phyloP scores from a whole-genome alignment of 2,113 vertebrate genomes.

The Eublepharis macularius region DNA sequence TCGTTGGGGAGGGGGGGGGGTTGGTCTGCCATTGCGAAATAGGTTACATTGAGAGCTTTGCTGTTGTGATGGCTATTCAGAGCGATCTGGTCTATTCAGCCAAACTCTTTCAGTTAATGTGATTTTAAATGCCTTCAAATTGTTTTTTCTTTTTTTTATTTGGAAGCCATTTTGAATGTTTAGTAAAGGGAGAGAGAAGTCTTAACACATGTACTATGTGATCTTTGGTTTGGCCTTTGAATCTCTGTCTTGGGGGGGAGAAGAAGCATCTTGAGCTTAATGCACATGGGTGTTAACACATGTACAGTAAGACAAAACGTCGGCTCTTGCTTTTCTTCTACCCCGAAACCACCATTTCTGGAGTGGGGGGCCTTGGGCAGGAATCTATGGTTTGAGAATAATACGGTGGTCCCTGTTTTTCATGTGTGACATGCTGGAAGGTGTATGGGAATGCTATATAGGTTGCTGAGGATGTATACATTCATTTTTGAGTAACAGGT shows the following conservation, averaged over 20 bases:
- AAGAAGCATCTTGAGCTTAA: neutral
- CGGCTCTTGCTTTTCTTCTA: neutral
- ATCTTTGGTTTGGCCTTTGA: neutral
- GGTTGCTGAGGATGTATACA: constrained; percentile 1
- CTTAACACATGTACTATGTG: too few relatives aligned
- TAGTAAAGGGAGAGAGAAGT: too few relatives aligned
- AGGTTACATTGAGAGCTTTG: too few relatives aligned
- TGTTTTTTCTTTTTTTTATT: too few relatives aligned
- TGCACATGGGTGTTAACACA: neutral
- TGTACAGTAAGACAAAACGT: too few relatives aligned
- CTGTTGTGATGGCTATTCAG: too few relatives aligned
- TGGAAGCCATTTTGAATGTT: too few relatives aligned
- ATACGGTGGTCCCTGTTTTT: neutral
- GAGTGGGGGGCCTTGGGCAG: neutral
- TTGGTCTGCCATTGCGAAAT: too few relatives aligned
- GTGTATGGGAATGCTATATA: neutral
- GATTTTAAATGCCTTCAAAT: too few relatives aligned
- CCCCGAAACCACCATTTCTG: neutral
- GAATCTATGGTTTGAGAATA: neutral
- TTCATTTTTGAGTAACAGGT: neutral
- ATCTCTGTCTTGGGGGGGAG: neutral
- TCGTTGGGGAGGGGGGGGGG: too few relatives aligned
- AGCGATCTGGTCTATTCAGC: too few relatives aligned
- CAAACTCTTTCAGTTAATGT: too few relatives aligned
- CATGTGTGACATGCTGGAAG: neutral